Evolutionary conservation across 2,113 vertebrate genomes (phyloP), one percentile per base, ranked within the genome.

Genomic region (Nycticryphes semicollaris): DNA sequence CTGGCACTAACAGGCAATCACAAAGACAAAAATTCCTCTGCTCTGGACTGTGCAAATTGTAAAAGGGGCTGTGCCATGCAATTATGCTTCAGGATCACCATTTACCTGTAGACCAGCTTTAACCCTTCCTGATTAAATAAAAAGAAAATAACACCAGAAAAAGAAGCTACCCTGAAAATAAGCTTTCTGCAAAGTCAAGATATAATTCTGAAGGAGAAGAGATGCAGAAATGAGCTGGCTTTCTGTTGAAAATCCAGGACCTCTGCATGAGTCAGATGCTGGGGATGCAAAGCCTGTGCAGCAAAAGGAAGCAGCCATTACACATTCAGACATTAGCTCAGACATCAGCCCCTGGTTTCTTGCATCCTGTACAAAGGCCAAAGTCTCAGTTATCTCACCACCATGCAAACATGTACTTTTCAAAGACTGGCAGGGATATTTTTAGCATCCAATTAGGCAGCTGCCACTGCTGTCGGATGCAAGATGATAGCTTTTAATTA

Each of bases 181-280:
- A 88, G 37, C 59, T 22, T 87, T 84, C 76, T 93, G 77, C 67
- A 78, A 73, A 90, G 67, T 37, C 77, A 59, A 53, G 50, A 37
- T 66, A 20, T 23, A 53, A 62, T 73, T 84, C 64, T 69, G 66
- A 68, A 84, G 51, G 33, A 80, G 57, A 16, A 45, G 47, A 37
- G 74, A 63, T 33, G 22, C n/a, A 84, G 84, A 78, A 79, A 67
- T n/a, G 69, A 78, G 53, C 74, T 90, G 81, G n/a, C 50, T 94
- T 94, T 93, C 62, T 50, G 80, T 14, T 68, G 53, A 60, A 68
- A 91, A 91, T 17, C 62, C 79, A 80, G 53, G 39, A 74, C 81
- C 63, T 87, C 82, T 33, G 84, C 27, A 86, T 92, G 95, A 96
- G 84, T 96, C 96, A 96, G 84, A 86, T 53, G 57, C 69, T 33